phyloP scores from a whole-genome alignment of 2,888 invertebrate species.

The Lymantria monacha region DNA sequence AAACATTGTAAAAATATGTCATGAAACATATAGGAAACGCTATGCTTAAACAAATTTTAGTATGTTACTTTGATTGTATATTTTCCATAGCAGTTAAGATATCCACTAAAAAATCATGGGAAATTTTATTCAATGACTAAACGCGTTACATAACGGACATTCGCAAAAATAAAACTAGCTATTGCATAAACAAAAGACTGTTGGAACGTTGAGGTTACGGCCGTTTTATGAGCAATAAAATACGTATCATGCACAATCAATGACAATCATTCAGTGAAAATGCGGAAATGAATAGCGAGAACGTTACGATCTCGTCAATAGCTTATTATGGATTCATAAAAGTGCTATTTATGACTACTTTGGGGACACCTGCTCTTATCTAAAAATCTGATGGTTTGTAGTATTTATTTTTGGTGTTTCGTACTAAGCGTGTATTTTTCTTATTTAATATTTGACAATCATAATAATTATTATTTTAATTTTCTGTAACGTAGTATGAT shows the following conservation, averaged over 20 bases:
- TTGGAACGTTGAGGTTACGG: slow-evolving; percentile 41
- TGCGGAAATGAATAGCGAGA: slow-evolving; percentile 32
- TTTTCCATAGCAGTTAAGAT: background rate
- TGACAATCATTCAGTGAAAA: slow-evolving; percentile 47
- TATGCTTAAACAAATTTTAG: too few species aligned
- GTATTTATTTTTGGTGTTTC: too few species aligned
- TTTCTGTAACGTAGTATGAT: too few species aligned
- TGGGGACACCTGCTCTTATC: background rate
- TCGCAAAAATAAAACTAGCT: slow-evolving; percentile 39
- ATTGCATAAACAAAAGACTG: slow-evolving; percentile 40
- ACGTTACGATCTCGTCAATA: slow-evolving; percentile 30
- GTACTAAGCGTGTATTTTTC: too few species aligned
- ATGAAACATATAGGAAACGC: too few species aligned
- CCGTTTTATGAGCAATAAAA: slow-evolving; percentile 46
- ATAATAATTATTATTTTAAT: too few species aligned
- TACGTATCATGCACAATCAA: slow-evolving; percentile 47
- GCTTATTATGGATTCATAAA: slow-evolving; percentile 19
- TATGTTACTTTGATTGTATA: too few species aligned
- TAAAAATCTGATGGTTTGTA: too few species aligned
- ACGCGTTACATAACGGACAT: slow-evolving; percentile 26
- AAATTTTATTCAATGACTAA: slow-evolving; percentile 22
- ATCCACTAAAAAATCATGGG: slow-evolving; percentile 15
- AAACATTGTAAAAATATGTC: too few species aligned
- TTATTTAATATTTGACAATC: too few species aligned
- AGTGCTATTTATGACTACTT: slow-evolving; percentile 2